These are phyloP conservation scores for Hypothenemus hampei DNA, from an alignment of 1,140 invertebrate species.

Conservation along the genomic window DNA sequence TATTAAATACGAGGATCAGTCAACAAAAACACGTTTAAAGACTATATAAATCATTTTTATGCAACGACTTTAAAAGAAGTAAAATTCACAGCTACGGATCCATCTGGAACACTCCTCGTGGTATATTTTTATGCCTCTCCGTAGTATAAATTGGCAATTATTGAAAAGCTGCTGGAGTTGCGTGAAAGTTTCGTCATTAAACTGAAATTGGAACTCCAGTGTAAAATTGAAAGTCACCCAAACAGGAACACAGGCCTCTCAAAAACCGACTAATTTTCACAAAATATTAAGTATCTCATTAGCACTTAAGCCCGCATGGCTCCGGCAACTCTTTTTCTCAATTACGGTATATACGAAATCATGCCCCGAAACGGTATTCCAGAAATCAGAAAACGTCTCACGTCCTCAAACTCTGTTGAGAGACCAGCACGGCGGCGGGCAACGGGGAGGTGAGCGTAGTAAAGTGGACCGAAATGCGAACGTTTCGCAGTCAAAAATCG, in stretches of 20 bases:
- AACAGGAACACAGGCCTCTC: neutral
- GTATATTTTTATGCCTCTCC: no score
- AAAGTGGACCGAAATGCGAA: conserved; percentile 9
- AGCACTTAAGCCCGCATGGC: conserved; percentile 18
- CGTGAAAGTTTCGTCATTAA: neutral
- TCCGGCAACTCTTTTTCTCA: conserved; percentile 21
- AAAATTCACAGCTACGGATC: no score
- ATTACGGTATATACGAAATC: conserved; percentile 22
- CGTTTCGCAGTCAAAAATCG: conserved; percentile 9
- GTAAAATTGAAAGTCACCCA: neutral
- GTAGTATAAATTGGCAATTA: no score
- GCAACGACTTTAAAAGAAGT: no score
- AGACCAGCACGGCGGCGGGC: conserved; percentile 9
- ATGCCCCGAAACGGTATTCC: conserved; percentile 22
- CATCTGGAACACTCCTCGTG: no score
- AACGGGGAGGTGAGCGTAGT: no score
- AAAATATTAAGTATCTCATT: conserved; percentile 23
- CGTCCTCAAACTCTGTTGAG: conserved; percentile 20
- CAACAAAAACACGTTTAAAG: no score
- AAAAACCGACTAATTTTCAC: conserved; percentile 10
- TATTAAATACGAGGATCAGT: no score
- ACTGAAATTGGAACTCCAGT: neutral
- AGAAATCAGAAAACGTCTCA: conserved; percentile 24
- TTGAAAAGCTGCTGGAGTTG: no score
- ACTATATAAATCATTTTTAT: no score